Conservation (phyloP, 2,888 invertebrate species). For the Drosophila helvetica region DNA sequence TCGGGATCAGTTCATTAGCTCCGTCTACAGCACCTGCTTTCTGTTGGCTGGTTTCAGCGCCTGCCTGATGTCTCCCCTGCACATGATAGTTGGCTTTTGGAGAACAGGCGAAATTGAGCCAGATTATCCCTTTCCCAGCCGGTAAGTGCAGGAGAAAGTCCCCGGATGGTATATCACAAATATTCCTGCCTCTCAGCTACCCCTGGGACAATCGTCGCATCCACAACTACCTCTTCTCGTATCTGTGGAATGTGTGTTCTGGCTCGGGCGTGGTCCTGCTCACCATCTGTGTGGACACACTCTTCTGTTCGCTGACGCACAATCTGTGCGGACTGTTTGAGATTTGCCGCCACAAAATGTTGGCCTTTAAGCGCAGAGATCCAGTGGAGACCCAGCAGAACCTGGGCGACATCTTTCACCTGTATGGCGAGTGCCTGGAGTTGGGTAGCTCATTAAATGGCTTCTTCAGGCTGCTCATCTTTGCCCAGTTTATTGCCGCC, state of each 20-base stretch:
- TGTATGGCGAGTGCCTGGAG: constrained; percentile 21
- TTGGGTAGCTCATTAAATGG: constrained; percentile 31
- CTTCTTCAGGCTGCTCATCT: constrained; percentile 46
- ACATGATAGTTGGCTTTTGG: background rate
- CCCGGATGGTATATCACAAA: too few relatives aligned
- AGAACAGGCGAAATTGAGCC: constrained; percentile 1
- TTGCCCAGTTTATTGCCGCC: constrained; percentile 37
- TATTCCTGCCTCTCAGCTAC: constrained; percentile 31
- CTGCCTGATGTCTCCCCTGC: constrained; percentile 30
- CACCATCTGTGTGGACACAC: constrained; percentile 45
- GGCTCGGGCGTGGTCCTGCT: constrained; percentile 30
- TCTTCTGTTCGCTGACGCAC: constrained; percentile 33
- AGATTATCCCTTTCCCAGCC: constrained; percentile 38
- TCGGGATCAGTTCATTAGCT: constrained; percentile 36
- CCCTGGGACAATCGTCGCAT: constrained; percentile 39
- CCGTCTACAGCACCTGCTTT: constrained; percentile 27
- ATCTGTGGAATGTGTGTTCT: constrained; percentile 52
- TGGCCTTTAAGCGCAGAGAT: constrained; percentile 13
- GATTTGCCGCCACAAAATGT: constrained; percentile 41
- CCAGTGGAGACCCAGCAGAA: constrained; percentile 3
- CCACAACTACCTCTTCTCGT: constrained; percentile 40
- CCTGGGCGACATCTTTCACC: constrained; percentile 5
- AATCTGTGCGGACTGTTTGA: constrained; percentile 46
- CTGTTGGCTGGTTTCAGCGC: constrained; percentile 19
- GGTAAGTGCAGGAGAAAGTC: constrained; percentile 29